Evolutionary conservation across 2,888 invertebrate species (phyloP).

Genomic region (Dione vanillae): DNA sequence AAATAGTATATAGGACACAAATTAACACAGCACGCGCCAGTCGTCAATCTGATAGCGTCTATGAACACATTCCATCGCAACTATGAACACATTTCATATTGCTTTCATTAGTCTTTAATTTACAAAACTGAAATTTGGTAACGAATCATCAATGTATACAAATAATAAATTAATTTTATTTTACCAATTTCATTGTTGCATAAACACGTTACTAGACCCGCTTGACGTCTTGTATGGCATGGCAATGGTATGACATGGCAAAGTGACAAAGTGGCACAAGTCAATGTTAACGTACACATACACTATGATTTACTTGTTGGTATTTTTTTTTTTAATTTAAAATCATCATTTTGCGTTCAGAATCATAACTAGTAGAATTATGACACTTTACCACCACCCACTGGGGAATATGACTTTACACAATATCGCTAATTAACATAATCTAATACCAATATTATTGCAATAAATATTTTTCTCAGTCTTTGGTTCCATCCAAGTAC

Average conservation of each 20-base stretch:
- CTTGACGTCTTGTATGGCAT: neutral
- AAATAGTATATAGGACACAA: neutral
- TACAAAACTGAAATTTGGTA: neutral
- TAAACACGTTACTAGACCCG: constrained; percentile 15
- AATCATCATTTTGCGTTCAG: neutral
- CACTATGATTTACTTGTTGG: neutral
- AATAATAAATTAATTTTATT: constrained; percentile 4
- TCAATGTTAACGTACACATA: neutral
- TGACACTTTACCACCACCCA: constrained; percentile 19
- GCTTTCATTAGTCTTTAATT: constrained; percentile 47
- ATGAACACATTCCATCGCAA: constrained; percentile 15
- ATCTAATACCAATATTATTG: constrained; percentile 74
- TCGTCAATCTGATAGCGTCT: constrained; percentile 14
- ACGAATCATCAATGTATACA: neutral
- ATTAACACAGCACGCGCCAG: neutral
- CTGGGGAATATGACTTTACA: constrained; percentile 36
- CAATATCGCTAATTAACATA: constrained; percentile 57
- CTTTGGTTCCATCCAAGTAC: constrained; percentile 78
- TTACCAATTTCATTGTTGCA: constrained; percentile 6
- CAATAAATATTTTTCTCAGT: constrained; percentile 75
- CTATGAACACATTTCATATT: constrained; percentile 52
- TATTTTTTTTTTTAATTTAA: neutral
- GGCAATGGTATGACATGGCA: constrained; percentile 1
- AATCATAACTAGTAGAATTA: neutral
- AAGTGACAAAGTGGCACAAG: constrained; percentile 8